phyloP scores from a whole-genome alignment of 2,888 invertebrate species.

The Hemistola chrysoprasaria region DNA sequence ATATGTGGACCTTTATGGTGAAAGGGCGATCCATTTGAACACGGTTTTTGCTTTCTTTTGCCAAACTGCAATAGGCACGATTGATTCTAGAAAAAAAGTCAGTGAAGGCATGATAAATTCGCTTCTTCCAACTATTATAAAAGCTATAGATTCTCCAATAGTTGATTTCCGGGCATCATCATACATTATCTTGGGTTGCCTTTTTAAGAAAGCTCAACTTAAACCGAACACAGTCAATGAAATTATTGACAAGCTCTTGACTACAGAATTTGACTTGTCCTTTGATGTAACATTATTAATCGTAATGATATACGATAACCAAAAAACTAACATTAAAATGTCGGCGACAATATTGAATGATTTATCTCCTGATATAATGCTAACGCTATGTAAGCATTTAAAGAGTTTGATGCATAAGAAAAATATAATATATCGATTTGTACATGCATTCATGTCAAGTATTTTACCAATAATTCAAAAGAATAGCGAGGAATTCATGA shows the following conservation, averaged over 20 bases:
- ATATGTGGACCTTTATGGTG: slow-evolving; percentile 82
- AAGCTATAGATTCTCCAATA: slow-evolving; percentile 85
- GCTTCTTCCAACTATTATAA: slow-evolving; percentile 86
- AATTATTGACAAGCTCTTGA: slow-evolving; percentile 73
- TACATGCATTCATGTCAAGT: slow-evolving; percentile 79
- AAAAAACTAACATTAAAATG: slow-evolving; percentile 74
- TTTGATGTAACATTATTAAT: slow-evolving; percentile 85
- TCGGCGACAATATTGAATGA: slow-evolving; percentile 77
- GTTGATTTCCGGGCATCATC: slow-evolving; percentile 88
- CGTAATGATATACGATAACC: slow-evolving; percentile 86
- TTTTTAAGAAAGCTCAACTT: slow-evolving; percentile 85
- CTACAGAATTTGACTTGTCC: slow-evolving; percentile 60
- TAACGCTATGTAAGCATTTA: slow-evolving; percentile 63
- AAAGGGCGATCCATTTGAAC: slow-evolving; percentile 83
- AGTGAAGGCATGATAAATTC: slow-evolving; percentile 85
- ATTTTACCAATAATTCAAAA: slow-evolving; percentile 75
- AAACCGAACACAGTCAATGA: slow-evolving; percentile 84
- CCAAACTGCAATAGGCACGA: slow-evolving; percentile 86
- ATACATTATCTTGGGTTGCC: slow-evolving; percentile 87
- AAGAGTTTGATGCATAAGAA: slow-evolving; percentile 79
- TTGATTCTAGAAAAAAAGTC: slow-evolving; percentile 80
- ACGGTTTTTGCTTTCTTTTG: slow-evolving; percentile 92
- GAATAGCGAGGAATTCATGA: slow-evolving; percentile 66
- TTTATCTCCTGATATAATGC: slow-evolving; percentile 61
- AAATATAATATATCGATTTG: slow-evolving; percentile 80